These are phyloP conservation scores for Diogma glabrata DNA, from an alignment of 2,888 invertebrate genomes.

Conservation along the genomic window DNA sequence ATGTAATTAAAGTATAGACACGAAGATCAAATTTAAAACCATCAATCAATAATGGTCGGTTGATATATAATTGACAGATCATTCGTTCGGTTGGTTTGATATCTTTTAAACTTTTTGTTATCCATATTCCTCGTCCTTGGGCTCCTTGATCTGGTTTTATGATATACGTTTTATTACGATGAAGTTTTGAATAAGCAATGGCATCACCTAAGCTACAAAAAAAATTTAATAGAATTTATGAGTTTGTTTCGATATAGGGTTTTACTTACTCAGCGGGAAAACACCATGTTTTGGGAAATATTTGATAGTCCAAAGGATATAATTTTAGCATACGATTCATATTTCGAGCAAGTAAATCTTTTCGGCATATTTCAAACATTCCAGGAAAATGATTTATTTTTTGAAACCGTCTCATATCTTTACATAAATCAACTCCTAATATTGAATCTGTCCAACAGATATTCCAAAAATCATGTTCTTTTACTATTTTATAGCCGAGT, in stretches of 20 bases:
- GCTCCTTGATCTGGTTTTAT: conserved; percentile 86
- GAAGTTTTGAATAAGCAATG: conserved; percentile 54
- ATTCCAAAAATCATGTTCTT: conserved; percentile 76
- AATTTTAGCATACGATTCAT: conserved; percentile 79
- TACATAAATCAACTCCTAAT: conserved; percentile 73
- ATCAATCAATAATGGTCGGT: conserved; percentile 72
- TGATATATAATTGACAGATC: conserved; percentile 72
- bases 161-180: conserved; percentile 68
- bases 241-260: too few species aligned
- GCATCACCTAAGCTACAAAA: conserved; percentile 56
- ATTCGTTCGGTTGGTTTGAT: conserved; percentile 70
- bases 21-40: conserved; percentile 88
- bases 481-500: conserved; percentile 36
- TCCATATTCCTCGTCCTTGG: conserved; percentile 79
- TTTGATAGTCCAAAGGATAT: conserved; percentile 81
- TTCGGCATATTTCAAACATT: conserved; percentile 79
- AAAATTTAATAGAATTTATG: conserved; percentile 8
- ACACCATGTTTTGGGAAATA: conserved; percentile 91
- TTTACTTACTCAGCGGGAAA: conserved; percentile 73
- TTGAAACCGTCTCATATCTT: conserved; percentile 86
- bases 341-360: conserved; percentile 80
- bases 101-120: conserved; percentile 71
- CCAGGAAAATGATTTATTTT: conserved; percentile 91
- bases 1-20: conserved; percentile 78
- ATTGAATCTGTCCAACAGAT: conserved; percentile 85